Evolutionary conservation across 2,113 vertebrate genomes (phyloP), one percentile per base, ranked within the genome.

Genomic region (Oophaga pumilio): DNA sequence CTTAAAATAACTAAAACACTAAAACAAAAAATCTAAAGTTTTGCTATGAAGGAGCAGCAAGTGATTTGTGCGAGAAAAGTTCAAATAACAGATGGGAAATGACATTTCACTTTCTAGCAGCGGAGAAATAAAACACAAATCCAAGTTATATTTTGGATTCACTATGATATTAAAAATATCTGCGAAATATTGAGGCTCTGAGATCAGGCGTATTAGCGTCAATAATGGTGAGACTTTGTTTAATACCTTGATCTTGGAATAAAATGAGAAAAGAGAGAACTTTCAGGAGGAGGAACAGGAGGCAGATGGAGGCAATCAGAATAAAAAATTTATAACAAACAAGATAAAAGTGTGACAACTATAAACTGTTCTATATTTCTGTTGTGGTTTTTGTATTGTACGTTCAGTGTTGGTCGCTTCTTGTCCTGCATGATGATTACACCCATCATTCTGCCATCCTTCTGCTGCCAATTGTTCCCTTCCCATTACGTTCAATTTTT

Each of bases 191-290:
- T 64, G 79, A 22, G 59, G 59, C 60, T 60, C 33, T 8, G 12
- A 82, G 79, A 82, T 66, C 79, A 14, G 79, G 28, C 59, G 64
- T 50, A 82, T 82, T 82, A 82, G 28, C 79, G 79, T 82, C 79
- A 66, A 82, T 82, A 82, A 82, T 82, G 22, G 59, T 24, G 79
- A 82, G 79, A 82, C 59, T 82, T 79, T 56, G 53, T 79, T 28
- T 82, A 28, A 82, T 64, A 66, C 79, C 12, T 49, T 82, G 59
- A 82, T 64, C 59, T 64, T 50, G 60, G 33, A 82, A 82, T 64
- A 66, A 78, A 66, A 82, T 82, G 79, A 82, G 59, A 82, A 82
- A 82, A 82, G 33, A 66, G 24, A 24, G 33, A 18, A 18, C 26
- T 18, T 77, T 56, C 22, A 0, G 50, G 17, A 12, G 13, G 26